phyloP scores from a whole-genome alignment of 2,888 invertebrate genomes.

The Cryptocheilus praepositus region DNA sequence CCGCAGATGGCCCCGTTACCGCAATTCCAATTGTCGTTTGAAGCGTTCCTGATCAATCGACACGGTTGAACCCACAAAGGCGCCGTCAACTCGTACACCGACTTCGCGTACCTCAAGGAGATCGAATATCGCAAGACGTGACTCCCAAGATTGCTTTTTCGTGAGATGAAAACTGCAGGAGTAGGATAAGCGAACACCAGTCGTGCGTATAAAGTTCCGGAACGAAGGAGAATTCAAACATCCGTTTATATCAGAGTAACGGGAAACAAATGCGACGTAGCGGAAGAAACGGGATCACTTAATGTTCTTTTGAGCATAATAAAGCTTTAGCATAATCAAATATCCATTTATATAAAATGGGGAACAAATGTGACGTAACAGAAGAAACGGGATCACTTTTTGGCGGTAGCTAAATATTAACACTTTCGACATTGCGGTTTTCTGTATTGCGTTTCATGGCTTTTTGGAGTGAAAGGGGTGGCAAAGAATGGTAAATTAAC shows the following conservation, averaged over 20 bases:
- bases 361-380: too few species aligned
- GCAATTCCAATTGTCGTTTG: constrained; percentile 34
- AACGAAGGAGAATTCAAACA: constrained; percentile 50
- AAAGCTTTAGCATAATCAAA: too few species aligned
- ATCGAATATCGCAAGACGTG: constrained; percentile 55
- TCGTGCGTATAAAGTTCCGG: constrained; percentile 51
- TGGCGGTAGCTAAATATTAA: too few species aligned
- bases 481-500: too few species aligned
- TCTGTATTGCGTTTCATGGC: too few species aligned
- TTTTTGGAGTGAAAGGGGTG: too few species aligned
- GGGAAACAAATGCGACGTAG: too few species aligned
- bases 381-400: too few species aligned
- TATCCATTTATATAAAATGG: too few species aligned
- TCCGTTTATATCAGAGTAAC: constrained; percentile 11
- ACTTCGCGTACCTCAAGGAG: constrained; percentile 43
- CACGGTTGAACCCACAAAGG: constrained; percentile 49
- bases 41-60: constrained; percentile 27
- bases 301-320: too few species aligned
- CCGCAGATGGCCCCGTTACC: constrained; percentile 38
- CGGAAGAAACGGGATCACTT: constrained; percentile 6
- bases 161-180: constrained; percentile 55
- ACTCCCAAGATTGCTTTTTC: constrained; percentile 54
- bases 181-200: constrained; percentile 51
- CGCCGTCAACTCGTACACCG: constrained; percentile 39
- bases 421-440: too few species aligned